Conservation (phyloP, 2,113 vertebrate species). For the Thamnophis sirtalis region DNA sequence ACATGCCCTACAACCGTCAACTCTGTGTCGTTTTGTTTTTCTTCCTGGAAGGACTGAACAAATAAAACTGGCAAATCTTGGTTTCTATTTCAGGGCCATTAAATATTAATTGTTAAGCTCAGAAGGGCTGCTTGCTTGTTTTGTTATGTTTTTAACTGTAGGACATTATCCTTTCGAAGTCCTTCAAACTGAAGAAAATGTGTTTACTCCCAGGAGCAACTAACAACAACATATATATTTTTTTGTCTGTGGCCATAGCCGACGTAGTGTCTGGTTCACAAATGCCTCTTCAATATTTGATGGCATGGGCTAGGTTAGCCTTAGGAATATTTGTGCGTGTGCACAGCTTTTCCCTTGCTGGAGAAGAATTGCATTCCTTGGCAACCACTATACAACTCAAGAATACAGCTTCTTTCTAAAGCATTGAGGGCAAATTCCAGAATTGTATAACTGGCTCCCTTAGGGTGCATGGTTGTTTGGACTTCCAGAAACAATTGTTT, state of each 20-base stretch:
- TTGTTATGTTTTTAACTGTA: background rate
- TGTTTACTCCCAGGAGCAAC: background rate
- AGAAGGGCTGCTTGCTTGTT: background rate
- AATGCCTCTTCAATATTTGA: background rate
- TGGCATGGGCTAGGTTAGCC: background rate
- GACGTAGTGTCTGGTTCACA: background rate
- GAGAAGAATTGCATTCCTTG: background rate
- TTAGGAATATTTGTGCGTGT: background rate
- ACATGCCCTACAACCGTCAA: background rate
- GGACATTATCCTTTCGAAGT: background rate
- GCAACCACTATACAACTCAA: background rate
- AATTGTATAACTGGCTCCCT: background rate
- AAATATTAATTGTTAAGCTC: background rate
- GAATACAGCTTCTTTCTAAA: background rate
- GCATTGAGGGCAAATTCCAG: background rate
- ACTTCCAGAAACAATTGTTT: background rate
- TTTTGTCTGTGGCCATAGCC: background rate
- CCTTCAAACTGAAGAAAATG: background rate
- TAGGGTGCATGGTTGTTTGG: background rate
- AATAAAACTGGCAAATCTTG: conserved; percentile 50
- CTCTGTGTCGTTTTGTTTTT: background rate
- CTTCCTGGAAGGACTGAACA: conserved; percentile 10
- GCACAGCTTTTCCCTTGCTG: background rate
- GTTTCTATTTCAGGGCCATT: conserved; percentile 4
- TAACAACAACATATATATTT: background rate